These are phyloP conservation scores for Drosophila melanogaster DNA, from an alignment of 1,140 invertebrate species.

Conservation along the genomic window DNA sequence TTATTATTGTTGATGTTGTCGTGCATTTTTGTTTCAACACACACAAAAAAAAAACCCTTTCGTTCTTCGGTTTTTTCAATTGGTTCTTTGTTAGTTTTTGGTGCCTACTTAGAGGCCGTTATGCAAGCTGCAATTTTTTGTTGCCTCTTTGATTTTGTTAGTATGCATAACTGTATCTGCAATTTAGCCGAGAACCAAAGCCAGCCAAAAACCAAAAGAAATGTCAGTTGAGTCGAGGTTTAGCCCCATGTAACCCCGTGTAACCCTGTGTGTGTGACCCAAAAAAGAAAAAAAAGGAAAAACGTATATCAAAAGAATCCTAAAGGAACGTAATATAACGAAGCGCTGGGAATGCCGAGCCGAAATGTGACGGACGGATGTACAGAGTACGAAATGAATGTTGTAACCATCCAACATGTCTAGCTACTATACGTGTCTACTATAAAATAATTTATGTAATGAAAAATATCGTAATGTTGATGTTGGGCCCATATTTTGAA, in stretches of 20 bases:
- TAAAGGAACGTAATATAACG: constrained; percentile 25
- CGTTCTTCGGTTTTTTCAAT: constrained; percentile 41
- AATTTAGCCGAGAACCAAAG: constrained; percentile 27
- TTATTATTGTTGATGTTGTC: constrained; percentile 74
- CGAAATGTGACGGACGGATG: constrained; percentile 78
- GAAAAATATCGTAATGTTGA: constrained; percentile 85
- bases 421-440: constrained; percentile 82
- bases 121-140: constrained; percentile 64
- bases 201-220: constrained; percentile 30
- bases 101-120: constrained; percentile 75
- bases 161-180: constrained; percentile 42
- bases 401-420: constrained; percentile 79
- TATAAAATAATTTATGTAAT: constrained; percentile 85
- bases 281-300: too few species aligned
- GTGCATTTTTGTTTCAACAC: constrained; percentile 49
- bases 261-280: constrained; percentile 64
- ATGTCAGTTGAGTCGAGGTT: constrained; percentile 54
- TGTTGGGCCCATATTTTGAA: constrained; percentile 82
- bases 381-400: constrained; percentile 80
- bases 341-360: constrained; percentile 27
- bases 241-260: constrained; percentile 1
- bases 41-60: constrained; percentile 45
- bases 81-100: constrained; percentile 61
- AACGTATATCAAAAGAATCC: constrained; percentile 30
- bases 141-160: constrained; percentile 40